Evolutionary conservation across 2,797 vertebrate species (phyloP), one percentile per base, ranked within the genome.

Genomic region (Takifugu rubripes): DNA sequence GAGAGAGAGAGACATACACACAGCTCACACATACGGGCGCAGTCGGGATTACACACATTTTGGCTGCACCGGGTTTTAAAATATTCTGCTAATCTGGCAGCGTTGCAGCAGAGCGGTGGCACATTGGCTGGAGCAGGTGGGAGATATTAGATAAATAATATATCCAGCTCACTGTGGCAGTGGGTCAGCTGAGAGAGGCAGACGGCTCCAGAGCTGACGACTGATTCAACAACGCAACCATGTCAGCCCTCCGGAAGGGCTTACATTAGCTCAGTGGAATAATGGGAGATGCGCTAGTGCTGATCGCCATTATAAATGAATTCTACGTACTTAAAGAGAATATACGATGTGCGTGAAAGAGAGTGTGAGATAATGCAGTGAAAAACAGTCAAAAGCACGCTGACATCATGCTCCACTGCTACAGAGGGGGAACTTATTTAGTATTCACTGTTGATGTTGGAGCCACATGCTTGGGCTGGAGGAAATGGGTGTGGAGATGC

Each of bases 81-180:
- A 46, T 21, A 46, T n/a, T n/a, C 44, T 46, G 16, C 44, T 21
- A 46, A 21, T 46, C 44, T 7, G n/a, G 44, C n/a, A 47, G 15
- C 17, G 21, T 40, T 49, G 17, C 36, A 40, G 36, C 3, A 3
- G 36, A 40, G 12, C 3, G 12, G 36, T 14, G 3, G 36, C 36
- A 14, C 14, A 40, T 40, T 40, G 9, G 36, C 11, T 59, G 47
- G 11, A 54, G 54, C 1, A 56, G 15, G 43, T 59, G 12, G 42
- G 25, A 29, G 17, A 53, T 26, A 24, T 66, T 52, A 42, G 17
- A 49, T 43, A 5, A 48, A 65, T 56, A 40, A 24, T 64, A 59
- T 60, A 74, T 79, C 36, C 75, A 62, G 75, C 78, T 75, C 79
- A 86, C 73, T 80, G 75, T 76, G 85, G 77, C 81, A 87, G 80